phyloP scores from a whole-genome alignment of 2,797 vertebrate genomes.

The Philypnodon macrostomus region DNA sequence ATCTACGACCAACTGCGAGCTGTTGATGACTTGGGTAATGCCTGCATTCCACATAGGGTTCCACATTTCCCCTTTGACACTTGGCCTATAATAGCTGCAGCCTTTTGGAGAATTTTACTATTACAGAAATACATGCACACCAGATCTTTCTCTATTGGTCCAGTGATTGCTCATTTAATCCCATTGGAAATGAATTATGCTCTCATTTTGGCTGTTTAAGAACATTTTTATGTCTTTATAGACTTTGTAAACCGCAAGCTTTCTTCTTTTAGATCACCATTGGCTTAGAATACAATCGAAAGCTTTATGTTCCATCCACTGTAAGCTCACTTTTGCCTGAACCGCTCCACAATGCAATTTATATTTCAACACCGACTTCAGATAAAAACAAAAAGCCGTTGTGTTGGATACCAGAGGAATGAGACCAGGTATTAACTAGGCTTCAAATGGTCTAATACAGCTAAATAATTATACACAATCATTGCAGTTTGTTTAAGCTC shows the following conservation, averaged over 20 bases:
- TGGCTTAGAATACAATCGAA: conserved; percentile 43
- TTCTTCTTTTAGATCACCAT: conserved; percentile 33
- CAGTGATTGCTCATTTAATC: conserved; percentile 26
- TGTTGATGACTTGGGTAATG: conserved; percentile 27
- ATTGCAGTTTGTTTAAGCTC: conserved; percentile 63
- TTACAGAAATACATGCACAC: conserved; percentile 16
- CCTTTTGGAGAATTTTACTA: conserved; percentile 4
- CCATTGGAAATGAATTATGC: conserved; percentile 22
- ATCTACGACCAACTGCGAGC: conserved; percentile 33
- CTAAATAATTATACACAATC: conserved; percentile 60
- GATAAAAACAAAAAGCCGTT: conserved; percentile 65
- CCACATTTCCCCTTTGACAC: conserved; percentile 13
- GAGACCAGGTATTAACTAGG: conserved; percentile 62
- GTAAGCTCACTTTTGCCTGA: conserved; percentile 50
- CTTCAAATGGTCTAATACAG: conserved; percentile 63
- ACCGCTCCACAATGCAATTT: conserved; percentile 55
- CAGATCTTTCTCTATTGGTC: conserved; percentile 6
- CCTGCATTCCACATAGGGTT: conserved; percentile 29
- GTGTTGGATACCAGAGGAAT: conserved; percentile 70
- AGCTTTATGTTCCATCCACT: conserved; percentile 43
- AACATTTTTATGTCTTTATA: conserved; percentile 32
- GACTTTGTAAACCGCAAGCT: conserved; percentile 34
- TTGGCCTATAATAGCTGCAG: conserved; percentile 16
- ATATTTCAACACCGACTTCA: conserved; percentile 60
- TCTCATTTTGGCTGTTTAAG: conserved; percentile 14